Conservation (phyloP, 2,113 vertebrate genomes). For the Arizona elegans region DNA sequence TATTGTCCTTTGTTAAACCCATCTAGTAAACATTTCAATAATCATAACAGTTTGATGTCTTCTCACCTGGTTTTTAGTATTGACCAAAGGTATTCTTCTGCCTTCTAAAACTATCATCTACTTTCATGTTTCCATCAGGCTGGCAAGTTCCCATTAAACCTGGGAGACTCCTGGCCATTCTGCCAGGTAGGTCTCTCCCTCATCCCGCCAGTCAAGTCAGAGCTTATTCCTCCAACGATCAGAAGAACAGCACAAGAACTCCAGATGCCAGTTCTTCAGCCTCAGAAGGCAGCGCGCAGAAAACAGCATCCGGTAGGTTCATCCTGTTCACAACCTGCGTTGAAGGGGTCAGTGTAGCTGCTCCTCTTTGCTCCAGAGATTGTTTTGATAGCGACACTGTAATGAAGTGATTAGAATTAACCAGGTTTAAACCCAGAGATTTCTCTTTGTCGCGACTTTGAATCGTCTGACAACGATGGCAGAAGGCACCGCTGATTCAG, state of each 20-base stretch:
- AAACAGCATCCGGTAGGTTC: slow-evolving; percentile 61
- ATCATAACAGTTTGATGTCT: not conserved
- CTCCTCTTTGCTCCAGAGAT: not conserved
- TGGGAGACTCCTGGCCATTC: slow-evolving; percentile 67
- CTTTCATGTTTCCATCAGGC: slow-evolving; percentile 63
- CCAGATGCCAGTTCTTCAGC: slow-evolving; percentile 40
- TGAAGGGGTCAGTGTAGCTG: not conserved
- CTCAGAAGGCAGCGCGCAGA: slow-evolving; percentile 28
- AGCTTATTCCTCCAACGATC: slow-evolving; percentile 78
- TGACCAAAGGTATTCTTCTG: not conserved
- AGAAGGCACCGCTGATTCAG: not conserved
- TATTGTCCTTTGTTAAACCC: not conserved
- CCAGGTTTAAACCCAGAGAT: not conserved
- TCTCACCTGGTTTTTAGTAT: not conserved
- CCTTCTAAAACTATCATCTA: not conserved
- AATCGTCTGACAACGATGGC: not conserved
- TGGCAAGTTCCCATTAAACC: slow-evolving; percentile 71
- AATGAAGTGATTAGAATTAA: not conserved
- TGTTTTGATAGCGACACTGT: not conserved
- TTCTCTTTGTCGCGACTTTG: not conserved
- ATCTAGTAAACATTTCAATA: not conserved
- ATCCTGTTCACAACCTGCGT: not conserved
- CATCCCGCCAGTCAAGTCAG: slow-evolving; percentile 74
- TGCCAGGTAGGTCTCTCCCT: slow-evolving; percentile 66
- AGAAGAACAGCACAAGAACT: slow-evolving; percentile 67